Evolutionary conservation across 2,888 invertebrate genomes (phyloP), one percentile per base, ranked within the genome.

Genomic region (Lithosia quadra): DNA sequence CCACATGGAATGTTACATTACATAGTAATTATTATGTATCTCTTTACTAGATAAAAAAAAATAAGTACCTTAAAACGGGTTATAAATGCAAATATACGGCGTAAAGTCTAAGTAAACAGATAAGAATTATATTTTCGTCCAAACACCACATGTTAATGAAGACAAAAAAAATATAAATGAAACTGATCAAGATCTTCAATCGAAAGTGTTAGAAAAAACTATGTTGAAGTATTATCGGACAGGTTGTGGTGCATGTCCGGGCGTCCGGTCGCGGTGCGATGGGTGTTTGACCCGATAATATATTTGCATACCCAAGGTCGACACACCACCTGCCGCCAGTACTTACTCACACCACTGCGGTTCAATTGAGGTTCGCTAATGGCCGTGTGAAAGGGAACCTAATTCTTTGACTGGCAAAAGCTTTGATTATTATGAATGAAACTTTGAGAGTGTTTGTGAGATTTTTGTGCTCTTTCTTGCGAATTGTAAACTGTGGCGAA

Each of bases 271-370:
- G 67, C 74, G 74, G 81, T 80, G 76, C 81, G 81, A 70, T 85
- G 83, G 90, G 90, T 88, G 81, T 85, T 86, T 89, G 89, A 90
- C 90, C 90, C 85, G 84, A 76, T 80, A 78, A 83, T 83, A 80
- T 88, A 89, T 90, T 90, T 88, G 88, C 88, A 90, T 88, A 84
- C 71, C 78, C 89, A 91, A 91, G 91, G 92, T 89, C 91, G 84
- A 63, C 67, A 73, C 80, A 79, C 79, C 90, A 90, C 90, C 91
- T 91, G 91, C 87, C 82, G 76, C 68, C n/a, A 24, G 56, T 24
- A 61, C 75, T 76, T 76, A 78, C 71, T 77, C 78, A 76, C 83
- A 79, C 79, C 67, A 64, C 62, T 63, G 59, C 69, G 72, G 69
- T 65, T 72, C 79, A 78, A 74, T 79, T 73, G 79, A 76, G 73